Percentiles rank a stretch among this genome's conserved stretches.
Conservation (phyloP, 2,113 vertebrate genomes). For the Anguilla rostrata region DNA sequence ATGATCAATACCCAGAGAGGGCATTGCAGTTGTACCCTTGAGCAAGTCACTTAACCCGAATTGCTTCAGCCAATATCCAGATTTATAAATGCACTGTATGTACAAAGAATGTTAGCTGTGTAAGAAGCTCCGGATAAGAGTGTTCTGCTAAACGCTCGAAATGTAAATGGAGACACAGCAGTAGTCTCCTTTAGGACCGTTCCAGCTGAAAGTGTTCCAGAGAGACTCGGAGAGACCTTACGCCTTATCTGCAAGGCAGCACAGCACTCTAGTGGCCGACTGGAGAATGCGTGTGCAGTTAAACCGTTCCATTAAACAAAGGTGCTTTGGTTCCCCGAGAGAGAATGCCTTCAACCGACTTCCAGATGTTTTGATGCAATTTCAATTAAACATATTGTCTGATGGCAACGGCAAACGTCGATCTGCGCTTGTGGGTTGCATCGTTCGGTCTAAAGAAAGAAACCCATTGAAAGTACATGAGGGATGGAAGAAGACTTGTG, state of each 20-base stretch:
- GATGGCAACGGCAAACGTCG: slow-evolving; percentile 38
- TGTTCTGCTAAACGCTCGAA: too few species aligned
- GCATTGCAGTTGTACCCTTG: too few species aligned
- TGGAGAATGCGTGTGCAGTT: slow-evolving; percentile 52
- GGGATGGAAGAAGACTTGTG: slow-evolving; percentile 17
- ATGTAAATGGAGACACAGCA: too few species aligned
- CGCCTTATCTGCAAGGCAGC: slow-evolving; percentile 67
- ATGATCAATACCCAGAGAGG: background rate
- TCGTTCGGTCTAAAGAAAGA: slow-evolving; percentile 31
- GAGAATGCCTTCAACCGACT: slow-evolving; percentile 21
- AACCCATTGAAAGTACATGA: slow-evolving; percentile 33
- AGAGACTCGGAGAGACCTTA: slow-evolving; percentile 21
- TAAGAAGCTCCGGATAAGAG: too few species aligned
- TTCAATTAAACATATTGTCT: slow-evolving; percentile 56
- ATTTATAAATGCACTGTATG: too few species aligned
- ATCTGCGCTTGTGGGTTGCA: slow-evolving; percentile 38
- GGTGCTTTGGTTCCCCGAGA: slow-evolving; percentile 28
- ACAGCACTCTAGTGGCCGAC: slow-evolving; percentile 77
- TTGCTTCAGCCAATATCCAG: too few species aligned
- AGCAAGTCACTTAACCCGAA: too few species aligned
- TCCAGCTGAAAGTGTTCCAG: background rate
- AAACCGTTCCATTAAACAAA: slow-evolving; percentile 32
- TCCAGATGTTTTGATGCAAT: slow-evolving; percentile 48
- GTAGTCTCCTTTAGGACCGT: background rate
- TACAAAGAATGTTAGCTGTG: too few species aligned